A percentile compares a stretch with the other conserved stretches of the same genome.
Conservation (phyloP, 2,888 invertebrate genomes). For the Atherix ibis region DNA sequence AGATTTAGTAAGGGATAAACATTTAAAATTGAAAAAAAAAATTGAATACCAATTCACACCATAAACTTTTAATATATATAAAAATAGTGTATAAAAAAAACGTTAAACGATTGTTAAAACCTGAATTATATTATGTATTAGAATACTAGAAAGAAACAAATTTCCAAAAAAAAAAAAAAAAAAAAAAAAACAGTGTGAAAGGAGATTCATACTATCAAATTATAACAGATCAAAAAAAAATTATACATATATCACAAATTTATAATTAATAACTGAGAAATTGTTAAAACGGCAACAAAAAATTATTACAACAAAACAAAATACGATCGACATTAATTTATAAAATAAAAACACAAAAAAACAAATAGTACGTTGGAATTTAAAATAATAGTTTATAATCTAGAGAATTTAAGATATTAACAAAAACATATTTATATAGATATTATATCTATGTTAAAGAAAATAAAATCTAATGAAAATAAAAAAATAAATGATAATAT, state of each 20-base stretch:
- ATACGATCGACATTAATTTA: neutral
- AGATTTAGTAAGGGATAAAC: too few species aligned
- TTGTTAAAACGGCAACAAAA: neutral
- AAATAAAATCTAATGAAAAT: neutral
- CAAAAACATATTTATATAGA: neutral
- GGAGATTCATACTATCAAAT: neutral
- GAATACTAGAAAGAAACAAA: too few species aligned
- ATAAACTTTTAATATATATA: too few species aligned
- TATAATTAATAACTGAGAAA: too few species aligned
- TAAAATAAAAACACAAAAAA: neutral
- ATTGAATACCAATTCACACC: too few species aligned
- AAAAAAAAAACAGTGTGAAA: too few species aligned
- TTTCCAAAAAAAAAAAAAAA: too few species aligned
- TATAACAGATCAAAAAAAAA: neutral
- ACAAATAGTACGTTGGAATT: neutral
- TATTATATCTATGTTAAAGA: neutral
- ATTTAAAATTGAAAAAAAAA: too few species aligned
- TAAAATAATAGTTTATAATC: neutral
- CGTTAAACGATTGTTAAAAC: too few species aligned
- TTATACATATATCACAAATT: neutral
- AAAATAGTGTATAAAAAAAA: too few species aligned
- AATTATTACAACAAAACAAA: neutral
- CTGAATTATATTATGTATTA: too few species aligned
- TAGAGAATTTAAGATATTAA: neutral
- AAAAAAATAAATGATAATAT: neutral